These are phyloP conservation scores for Bombycilla garrulus DNA, from an alignment of 2,113 vertebrate species.

Conservation along the genomic window DNA sequence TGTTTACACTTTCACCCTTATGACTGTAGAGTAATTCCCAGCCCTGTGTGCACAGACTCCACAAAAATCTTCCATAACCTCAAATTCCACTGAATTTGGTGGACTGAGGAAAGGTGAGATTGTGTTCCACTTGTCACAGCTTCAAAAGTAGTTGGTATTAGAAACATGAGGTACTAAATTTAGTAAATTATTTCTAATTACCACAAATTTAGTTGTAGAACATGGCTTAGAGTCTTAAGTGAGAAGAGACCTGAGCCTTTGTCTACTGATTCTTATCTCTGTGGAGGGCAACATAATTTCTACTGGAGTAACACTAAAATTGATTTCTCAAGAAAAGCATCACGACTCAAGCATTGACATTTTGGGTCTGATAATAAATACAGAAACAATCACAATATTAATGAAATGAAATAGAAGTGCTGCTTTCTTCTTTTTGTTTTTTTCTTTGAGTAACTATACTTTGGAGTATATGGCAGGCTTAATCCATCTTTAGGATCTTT, in stretches of 20 bases:
- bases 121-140: not conserved
- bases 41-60: not conserved
- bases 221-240: not conserved
- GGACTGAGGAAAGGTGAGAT: not conserved
- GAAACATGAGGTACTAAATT: not conserved
- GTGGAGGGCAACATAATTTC: not conserved
- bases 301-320: not conserved
- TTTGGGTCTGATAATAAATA: not conserved
- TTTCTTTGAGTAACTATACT: not conserved
- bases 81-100: not conserved
- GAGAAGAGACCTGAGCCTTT: not conserved
- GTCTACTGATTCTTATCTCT: not conserved
- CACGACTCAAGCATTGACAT: not conserved
- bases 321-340: not conserved
- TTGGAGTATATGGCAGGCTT: not conserved
- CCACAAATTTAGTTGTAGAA: not conserved
- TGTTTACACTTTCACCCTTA: not conserved
- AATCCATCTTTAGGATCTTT: not conserved
- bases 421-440: not conserved
- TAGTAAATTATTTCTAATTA: not conserved
- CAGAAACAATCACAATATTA: not conserved
- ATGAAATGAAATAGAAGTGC: not conserved
- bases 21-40: not conserved
- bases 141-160: not conserved
- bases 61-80: not conserved